Conservation (phyloP, 2,113 vertebrate genomes). For the Herpailurus yagouaroundi region DNA sequence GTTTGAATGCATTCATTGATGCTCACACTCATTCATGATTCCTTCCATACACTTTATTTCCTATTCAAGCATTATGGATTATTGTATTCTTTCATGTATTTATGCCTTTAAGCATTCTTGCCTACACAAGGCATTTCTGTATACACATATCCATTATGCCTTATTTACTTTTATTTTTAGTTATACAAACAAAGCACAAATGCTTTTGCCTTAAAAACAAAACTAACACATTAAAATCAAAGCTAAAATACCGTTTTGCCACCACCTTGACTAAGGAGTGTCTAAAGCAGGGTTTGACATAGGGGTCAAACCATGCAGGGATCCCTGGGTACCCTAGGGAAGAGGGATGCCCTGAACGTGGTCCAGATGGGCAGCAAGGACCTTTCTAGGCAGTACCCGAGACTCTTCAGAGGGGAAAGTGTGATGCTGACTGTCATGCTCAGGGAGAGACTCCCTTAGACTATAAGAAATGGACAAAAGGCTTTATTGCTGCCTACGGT, state of each 20-base stretch:
- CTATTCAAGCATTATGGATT: neutral
- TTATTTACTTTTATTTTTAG: neutral
- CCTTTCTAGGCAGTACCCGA: neutral
- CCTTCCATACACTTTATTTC: neutral
- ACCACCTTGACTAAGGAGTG: neutral
- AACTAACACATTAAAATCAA: neutral
- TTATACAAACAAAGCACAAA: neutral
- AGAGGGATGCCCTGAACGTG: neutral
- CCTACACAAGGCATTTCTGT: neutral
- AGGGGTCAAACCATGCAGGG: rapidly evolving
- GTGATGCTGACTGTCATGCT: neutral
- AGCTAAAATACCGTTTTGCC: neutral
- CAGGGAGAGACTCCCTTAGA: neutral
- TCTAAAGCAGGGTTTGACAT: neutral
- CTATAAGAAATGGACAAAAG: neutral
- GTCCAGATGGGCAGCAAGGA: neutral
- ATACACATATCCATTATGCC: neutral
- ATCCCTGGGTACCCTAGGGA: neutral
- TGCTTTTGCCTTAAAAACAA: neutral
- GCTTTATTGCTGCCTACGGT: neutral
- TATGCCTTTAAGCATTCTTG: neutral
- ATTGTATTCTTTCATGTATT: neutral
- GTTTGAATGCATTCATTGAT: neutral
- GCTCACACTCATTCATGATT: neutral
- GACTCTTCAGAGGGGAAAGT: neutral